These are phyloP conservation scores for Parochlus steinenii DNA, from an alignment of 2,888 invertebrate genomes.

Conservation along the genomic window DNA sequence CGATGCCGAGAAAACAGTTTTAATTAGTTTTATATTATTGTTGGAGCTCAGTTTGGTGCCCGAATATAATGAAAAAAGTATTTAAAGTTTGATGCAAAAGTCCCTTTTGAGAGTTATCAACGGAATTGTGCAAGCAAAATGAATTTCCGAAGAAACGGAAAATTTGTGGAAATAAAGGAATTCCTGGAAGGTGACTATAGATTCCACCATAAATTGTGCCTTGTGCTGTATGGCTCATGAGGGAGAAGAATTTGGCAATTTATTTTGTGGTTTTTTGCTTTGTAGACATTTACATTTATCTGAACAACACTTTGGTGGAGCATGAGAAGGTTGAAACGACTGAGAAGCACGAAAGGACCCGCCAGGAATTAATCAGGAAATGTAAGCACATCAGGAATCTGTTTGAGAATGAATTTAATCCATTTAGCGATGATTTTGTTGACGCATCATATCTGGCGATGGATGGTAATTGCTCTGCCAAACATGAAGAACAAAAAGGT, in stretches of 20 bases:
- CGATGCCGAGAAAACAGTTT: no score
- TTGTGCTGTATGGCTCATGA: no score
- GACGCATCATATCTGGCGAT: slow-evolving; percentile 11
- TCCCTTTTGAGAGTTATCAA: no score
- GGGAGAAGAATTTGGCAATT: no score
- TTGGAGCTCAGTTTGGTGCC: no score
- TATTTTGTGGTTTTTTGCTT: no score
- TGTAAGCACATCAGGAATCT: slow-evolving; percentile 11
- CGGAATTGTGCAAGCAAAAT: neutral
- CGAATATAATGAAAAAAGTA: no score
- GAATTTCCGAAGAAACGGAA: neutral
- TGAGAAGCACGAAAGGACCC: slow-evolving; percentile 3
- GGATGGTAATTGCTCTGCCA: slow-evolving; percentile 11
- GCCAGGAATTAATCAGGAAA: slow-evolving; percentile 9
- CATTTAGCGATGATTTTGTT: slow-evolving; percentile 7
- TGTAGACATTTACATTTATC: slow-evolving; percentile 12
- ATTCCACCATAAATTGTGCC: no score
- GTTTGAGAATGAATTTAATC: slow-evolving; percentile 9
- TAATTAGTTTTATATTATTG: no score
- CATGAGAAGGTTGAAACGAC: no score
- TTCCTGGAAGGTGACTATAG: slow-evolving; percentile 11
- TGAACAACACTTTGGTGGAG: slow-evolving; percentile 10
- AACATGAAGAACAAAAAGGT: no score
- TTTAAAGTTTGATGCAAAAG: no score
- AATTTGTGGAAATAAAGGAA: slow-evolving; percentile 5